Conservation (phyloP, 2,888 invertebrate genomes). For the Lasioglossum figueresi region DNA sequence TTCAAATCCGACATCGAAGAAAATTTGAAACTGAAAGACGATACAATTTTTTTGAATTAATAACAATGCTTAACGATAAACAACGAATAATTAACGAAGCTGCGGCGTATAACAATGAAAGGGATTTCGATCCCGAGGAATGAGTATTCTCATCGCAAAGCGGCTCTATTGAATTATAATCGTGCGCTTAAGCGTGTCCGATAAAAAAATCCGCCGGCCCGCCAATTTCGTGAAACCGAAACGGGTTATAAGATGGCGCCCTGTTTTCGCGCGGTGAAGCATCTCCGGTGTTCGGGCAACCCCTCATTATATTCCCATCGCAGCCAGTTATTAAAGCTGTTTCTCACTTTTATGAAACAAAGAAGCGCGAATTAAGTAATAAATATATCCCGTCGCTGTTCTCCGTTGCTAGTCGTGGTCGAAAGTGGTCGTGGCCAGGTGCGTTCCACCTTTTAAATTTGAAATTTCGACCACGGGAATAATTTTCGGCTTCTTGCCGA, state of each 20-base stretch:
- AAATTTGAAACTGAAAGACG: too few species aligned
- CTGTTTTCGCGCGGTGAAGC: constrained; percentile 55
- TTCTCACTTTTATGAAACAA: constrained; percentile 83
- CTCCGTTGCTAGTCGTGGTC: constrained; percentile 4
- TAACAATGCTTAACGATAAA: background rate
- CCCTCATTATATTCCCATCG: constrained; percentile 77
- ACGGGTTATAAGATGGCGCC: constrained; percentile 69
- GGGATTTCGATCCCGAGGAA: constrained; percentile 15
- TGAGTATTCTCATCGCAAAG: constrained; percentile 24
- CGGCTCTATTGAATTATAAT: constrained; percentile 60
- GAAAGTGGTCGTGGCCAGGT: constrained; percentile 63
- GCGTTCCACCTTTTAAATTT: constrained; percentile 55
- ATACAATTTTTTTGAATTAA: background rate
- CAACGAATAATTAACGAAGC: constrained; percentile 22
- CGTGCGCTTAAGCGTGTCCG: constrained; percentile 41
- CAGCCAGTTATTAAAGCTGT: constrained; percentile 81
- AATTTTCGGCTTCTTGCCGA: constrained; percentile 11
- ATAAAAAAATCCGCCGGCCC: constrained; percentile 39
- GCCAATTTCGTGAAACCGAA: constrained; percentile 61
- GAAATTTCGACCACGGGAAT: constrained; percentile 51
- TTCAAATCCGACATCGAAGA: too few species aligned
- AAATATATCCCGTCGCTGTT: constrained; percentile 74
- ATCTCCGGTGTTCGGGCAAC: constrained; percentile 73
- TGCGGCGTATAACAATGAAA: background rate
- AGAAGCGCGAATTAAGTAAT: constrained; percentile 82